Percentiles rank a stretch among this genome's conserved stretches.
Conservation (phyloP, 2,888 invertebrate genomes). For the Pseudococcus longispinus region DNA sequence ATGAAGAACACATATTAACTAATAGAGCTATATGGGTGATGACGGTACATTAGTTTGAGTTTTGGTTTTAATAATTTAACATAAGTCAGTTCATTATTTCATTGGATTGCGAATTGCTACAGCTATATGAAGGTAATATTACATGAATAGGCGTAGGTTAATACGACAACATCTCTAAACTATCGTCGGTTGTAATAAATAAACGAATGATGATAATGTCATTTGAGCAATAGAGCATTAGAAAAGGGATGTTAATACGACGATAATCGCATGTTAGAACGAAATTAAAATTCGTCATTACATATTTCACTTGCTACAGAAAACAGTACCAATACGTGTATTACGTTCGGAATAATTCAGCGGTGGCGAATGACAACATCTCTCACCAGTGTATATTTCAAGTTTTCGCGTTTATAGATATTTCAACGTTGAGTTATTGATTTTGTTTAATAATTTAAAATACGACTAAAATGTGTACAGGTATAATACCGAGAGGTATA, state of each 20-base stretch:
- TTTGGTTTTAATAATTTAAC: conserved; percentile 6
- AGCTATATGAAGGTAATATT: conserved; percentile 3
- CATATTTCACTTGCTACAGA: conserved; percentile 4
- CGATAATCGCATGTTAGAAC: conserved; percentile 23
- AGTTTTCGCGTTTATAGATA: not conserved
- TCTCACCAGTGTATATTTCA: conserved; percentile 2
- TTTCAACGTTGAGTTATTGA: conserved; percentile 21
- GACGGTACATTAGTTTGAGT: not conserved
- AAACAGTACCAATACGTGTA: not conserved
- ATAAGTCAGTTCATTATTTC: not conserved
- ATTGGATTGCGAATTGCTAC: not conserved
- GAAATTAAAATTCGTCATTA: conserved; percentile 35
- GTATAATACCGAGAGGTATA: not conserved
- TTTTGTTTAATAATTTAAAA: conserved; percentile 34
- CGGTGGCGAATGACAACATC: not conserved
- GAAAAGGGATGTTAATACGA: not conserved
- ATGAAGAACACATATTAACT: not conserved
- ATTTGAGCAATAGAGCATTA: not conserved
- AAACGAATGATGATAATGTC: conserved; percentile 1
- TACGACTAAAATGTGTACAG: not conserved
- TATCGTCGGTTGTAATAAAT: not conserved
- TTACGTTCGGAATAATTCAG: not conserved
- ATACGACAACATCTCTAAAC: not conserved
- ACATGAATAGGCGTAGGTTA: not conserved
- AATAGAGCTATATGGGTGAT: not conserved